These are phyloP conservation scores for Pao palembangensis DNA, from an alignment of 2,113 vertebrate species.

Conservation along the genomic window DNA sequence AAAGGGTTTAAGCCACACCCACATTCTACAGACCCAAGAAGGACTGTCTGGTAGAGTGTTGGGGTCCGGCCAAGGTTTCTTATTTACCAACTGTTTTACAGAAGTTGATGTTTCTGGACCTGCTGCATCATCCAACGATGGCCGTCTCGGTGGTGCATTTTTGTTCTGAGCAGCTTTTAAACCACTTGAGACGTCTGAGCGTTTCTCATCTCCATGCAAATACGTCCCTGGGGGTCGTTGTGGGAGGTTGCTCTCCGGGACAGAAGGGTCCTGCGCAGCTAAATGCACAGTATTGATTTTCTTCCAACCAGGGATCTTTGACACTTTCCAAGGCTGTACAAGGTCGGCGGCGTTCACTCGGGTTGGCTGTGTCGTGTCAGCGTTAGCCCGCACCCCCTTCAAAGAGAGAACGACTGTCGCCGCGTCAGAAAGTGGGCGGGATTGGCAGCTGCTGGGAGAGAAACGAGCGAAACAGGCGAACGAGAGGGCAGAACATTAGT, in stretches of 20 bases:
- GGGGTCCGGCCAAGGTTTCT: too few relatives aligned
- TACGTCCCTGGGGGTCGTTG: conserved; percentile 7
- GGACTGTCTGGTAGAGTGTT: too few relatives aligned
- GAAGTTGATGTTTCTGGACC: too few relatives aligned
- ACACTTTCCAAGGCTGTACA: conserved; percentile 45
- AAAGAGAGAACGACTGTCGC: conserved; percentile 45
- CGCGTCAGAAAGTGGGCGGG: conserved; percentile 48
- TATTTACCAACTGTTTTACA: too few relatives aligned
- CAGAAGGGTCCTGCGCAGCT: conserved; percentile 41
- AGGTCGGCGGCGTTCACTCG: conserved; percentile 60
- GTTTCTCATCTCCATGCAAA: conserved; percentile 14
- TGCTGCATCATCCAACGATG: too few relatives aligned
- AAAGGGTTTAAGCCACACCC: too few relatives aligned
- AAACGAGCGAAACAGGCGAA: conserved; percentile 7
- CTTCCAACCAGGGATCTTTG: conserved; percentile 54
- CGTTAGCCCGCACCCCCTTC: conserved; percentile 33
- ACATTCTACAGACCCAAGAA: too few relatives aligned
- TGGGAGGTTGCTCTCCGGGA: conserved; percentile 31
- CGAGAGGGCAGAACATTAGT: conserved; percentile 37
- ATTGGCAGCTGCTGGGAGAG: conserved; percentile 31
- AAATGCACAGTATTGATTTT: conserved; percentile 69
- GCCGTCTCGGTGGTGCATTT: not conserved
- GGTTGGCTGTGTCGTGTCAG: conserved; percentile 13
- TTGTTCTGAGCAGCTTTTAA: not conserved
- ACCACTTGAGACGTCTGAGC: conserved; percentile 1